These are phyloP conservation scores for Actinopyga echinites DNA, from an alignment of 53 echinoderm and acorn worm genomes.

Conservation along the genomic window DNA sequence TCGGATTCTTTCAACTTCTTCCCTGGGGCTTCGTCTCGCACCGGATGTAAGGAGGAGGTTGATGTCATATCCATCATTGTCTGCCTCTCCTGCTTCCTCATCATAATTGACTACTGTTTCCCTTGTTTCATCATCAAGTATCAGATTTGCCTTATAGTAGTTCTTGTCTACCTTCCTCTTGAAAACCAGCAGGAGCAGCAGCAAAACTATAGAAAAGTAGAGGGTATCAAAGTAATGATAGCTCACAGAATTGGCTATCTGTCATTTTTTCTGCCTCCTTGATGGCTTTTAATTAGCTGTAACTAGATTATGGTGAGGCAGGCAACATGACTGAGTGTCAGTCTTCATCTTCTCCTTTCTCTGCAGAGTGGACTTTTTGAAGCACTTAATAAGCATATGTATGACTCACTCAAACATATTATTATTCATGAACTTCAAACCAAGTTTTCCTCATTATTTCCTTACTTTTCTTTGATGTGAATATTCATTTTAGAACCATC, in stretches of 20 bases:
- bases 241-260: background rate
- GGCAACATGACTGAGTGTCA: too few relatives aligned
- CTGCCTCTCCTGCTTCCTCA: conserved; percentile 76
- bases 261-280: background rate
- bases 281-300: background rate
- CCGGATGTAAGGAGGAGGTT: conserved; percentile 5
- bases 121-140: conserved; percentile 65
- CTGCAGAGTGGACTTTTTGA: too few relatives aligned
- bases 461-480: too few relatives aligned
- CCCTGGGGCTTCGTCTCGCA: background rate
- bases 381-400: too few relatives aligned
- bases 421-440: too few relatives aligned
- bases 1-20: background rate
- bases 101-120: conserved; percentile 71
- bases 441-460: too few relatives aligned
- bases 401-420: too few relatives aligned
- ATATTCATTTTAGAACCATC: too few relatives aligned
- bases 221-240: background rate
- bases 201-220: conserved; percentile 53
- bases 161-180: conserved; percentile 48
- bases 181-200: conserved; percentile 64
- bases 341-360: too few relatives aligned
- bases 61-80: conserved; percentile 68
- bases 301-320: too few relatives aligned
- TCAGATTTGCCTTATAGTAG: conserved; percentile 53